phyloP scores from a whole-genome alignment of 2,888 invertebrate species.

The Parochlus steinenii region DNA sequence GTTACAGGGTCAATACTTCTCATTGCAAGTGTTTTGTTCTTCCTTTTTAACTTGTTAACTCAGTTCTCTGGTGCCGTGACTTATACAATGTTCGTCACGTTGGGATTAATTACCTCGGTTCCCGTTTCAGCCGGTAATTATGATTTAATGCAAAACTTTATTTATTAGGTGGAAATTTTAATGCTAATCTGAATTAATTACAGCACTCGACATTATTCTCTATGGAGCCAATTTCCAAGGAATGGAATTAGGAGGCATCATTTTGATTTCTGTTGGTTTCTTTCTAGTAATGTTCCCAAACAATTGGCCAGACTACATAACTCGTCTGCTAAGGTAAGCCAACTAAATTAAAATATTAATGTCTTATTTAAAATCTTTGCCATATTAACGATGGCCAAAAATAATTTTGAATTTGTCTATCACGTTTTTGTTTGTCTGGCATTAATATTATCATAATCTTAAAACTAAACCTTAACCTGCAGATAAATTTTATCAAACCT shows the following conservation, averaged over 20 bases:
- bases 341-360: constrained; percentile 15
- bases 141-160: constrained; percentile 5
- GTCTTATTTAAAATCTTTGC: not conserved
- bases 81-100: constrained; percentile 85
- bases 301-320: constrained; percentile 93
- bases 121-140: constrained; percentile 81
- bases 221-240: constrained; percentile 79
- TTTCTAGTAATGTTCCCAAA: constrained; percentile 88
- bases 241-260: constrained; percentile 90
- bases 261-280: constrained; percentile 79
- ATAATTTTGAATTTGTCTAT: too few relatives aligned
- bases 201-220: constrained; percentile 72
- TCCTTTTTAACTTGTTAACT: constrained; percentile 82
- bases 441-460: too few relatives aligned
- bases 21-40: constrained; percentile 37
- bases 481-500: too few relatives aligned
- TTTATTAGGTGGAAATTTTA: constrained; percentile 1
- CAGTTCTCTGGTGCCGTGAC: constrained; percentile 89
- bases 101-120: constrained; percentile 85
- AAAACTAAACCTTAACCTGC: too few relatives aligned
- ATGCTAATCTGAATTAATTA: constrained; percentile 16
- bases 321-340: constrained; percentile 65
- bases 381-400: too few relatives aligned
- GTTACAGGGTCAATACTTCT: constrained; percentile 80
- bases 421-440: too few relatives aligned